Evolutionary conservation across 2,888 invertebrate genomes (phyloP), one percentile per base, ranked within the genome.

Genomic region (Andrena chrysosceles): DNA sequence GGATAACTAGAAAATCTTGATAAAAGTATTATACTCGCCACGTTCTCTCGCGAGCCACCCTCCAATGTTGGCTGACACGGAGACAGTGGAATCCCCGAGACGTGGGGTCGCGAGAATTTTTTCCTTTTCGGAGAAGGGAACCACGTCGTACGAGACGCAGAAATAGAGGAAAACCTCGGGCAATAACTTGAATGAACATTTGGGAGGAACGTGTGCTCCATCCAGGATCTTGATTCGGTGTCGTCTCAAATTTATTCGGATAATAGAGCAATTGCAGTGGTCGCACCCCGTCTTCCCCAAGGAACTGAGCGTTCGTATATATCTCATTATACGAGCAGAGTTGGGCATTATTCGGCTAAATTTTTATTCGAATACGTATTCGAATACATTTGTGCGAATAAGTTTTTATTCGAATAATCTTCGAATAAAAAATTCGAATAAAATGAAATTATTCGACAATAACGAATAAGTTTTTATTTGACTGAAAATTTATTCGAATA

Each of bases 241-340:
- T 1, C 13, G 2, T 20, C 2, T 1, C 7, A 66, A 80, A 80
- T 67, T 69, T 68, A 64, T 64, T 29, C 29, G 67, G 71, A 68
- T 77, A 82, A 82, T 77, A 77, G 35, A 69, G 66, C 42, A 26
- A 31, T 49, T 54, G 16, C n/a, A 29, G 31, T 35, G 35, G 23
- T 59, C 52, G 16, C 10, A 33, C 16, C 5, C 3, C 4, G 7
- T 13, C 6, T 35, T 68, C 52, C 13, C 16, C 23, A 33, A 35
- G 64, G 33, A 60, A 35, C 35, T n/a, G 16, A 48, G n/a, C 52
- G 23, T 63, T 75, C 60, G 33, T 52, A 42, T 42, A 16, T 13
- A 23, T 26, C 72, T 72, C 66, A 74, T 83, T 69, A 60, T 63
- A 33, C 20, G 49, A 64, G 52, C n/a, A n/a, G n/a, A n/a, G n/a